Percentiles rank a stretch among this genome's conserved stretches.
Evolutionary conservation across 2,797 vertebrate species (phyloP).

Genomic region (Megalops cyprinoides): DNA sequence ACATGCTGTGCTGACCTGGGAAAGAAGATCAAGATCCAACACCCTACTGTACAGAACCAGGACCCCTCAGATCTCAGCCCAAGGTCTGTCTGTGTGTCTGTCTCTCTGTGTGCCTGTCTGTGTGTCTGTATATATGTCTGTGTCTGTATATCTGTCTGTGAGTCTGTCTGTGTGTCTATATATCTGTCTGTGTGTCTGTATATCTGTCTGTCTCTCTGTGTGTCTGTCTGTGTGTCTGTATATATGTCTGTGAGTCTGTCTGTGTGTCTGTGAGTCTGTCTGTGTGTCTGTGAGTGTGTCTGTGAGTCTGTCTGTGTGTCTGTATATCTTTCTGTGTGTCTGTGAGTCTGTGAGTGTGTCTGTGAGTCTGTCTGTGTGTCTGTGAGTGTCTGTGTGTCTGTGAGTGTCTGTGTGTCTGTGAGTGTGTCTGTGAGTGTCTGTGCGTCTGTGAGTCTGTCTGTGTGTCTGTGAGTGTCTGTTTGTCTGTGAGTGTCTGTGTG

Average conservation of each 20-base stretch:
- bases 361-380: too few relatives aligned
- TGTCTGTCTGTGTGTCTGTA: too few relatives aligned
- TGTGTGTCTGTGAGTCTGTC: too few relatives aligned
- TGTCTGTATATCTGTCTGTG: neutral
- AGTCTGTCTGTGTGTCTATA: too few relatives aligned
- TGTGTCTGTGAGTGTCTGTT: neutral
- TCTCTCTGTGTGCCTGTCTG: neutral
- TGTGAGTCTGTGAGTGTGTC: too few relatives aligned
- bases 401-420: slow-evolving; percentile 18
- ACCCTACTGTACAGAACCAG: slow-evolving; percentile 71
- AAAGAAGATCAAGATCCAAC: slow-evolving; percentile 73
- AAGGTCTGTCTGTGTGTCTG: slow-evolving; percentile 66
- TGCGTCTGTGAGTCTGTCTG: neutral
- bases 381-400: neutral
- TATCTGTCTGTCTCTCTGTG: too few relatives aligned
- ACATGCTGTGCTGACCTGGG: slow-evolving; percentile 38
- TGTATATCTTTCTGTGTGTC: too few relatives aligned
- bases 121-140: slow-evolving; percentile 9
- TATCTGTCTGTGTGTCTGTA: too few relatives aligned
- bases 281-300: too few relatives aligned
- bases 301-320: too few relatives aligned
- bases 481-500: too few relatives aligned
- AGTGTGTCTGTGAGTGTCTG: slow-evolving; percentile 4
- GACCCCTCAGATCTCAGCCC: slow-evolving; percentile 88
- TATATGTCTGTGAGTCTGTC: too few relatives aligned